phyloP scores from a whole-genome alignment of 2,797 vertebrate species.

The Tokudaia muenninki region DNA sequence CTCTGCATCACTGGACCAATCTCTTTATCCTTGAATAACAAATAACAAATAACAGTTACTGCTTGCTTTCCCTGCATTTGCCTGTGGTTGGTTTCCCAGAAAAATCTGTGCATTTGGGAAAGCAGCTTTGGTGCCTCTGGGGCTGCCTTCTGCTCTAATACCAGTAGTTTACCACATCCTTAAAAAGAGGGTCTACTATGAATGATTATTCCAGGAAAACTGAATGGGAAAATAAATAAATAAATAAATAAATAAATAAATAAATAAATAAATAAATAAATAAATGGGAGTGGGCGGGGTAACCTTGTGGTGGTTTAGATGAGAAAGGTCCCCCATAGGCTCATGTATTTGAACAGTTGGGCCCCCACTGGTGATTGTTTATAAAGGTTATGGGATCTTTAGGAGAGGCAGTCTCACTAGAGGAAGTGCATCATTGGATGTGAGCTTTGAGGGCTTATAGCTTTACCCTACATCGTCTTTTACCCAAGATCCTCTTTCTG shows the following conservation, averaged over 20 bases:
- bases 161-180: neutral
- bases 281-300: neutral
- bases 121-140: neutral
- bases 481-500: neutral
- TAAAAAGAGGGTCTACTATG: neutral
- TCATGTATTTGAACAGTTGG: neutral
- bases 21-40: neutral
- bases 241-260: too few relatives aligned
- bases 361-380: neutral
- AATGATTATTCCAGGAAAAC: neutral
- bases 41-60: neutral
- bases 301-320: neutral
- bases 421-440: neutral
- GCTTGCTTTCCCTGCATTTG: neutral
- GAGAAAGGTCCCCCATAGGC: neutral
- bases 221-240: neutral
- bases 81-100: neutral
- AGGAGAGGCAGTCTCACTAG: neutral
- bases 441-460: too few relatives aligned
- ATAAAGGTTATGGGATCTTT: neutral
- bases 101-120: neutral
- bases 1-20: neutral
- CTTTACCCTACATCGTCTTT: too few relatives aligned
- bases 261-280: neutral
- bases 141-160: neutral